These are phyloP conservation scores for Drosophila prostipennis DNA, from an alignment of 2,888 invertebrate species.

Conservation along the genomic window DNA sequence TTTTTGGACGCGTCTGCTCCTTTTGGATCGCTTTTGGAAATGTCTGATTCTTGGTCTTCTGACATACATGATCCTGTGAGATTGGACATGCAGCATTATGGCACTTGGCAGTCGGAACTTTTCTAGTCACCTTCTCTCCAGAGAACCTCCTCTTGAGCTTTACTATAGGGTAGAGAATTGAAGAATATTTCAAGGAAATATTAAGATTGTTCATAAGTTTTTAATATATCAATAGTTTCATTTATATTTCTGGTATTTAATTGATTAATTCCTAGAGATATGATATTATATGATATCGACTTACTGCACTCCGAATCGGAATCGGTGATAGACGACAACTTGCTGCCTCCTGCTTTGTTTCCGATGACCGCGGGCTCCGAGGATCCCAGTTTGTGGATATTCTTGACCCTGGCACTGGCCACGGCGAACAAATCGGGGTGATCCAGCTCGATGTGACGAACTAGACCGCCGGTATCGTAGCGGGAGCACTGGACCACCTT, in stretches of 20 bases:
- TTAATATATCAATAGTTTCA: no score
- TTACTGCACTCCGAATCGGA: no score
- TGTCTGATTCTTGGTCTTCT: not conserved
- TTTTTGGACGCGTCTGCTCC: conserved; percentile 15
- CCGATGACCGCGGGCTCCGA: conserved; percentile 37
- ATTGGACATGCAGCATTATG: no score
- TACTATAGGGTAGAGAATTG: not conserved
- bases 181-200: no score
- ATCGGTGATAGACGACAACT: no score
- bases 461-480: conserved; percentile 67
- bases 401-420: conserved; percentile 42
- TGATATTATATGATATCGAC: no score
- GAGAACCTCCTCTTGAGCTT: not conserved
- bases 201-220: no score
- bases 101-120: not conserved
- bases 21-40: not conserved
- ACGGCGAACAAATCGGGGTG: conserved; percentile 71
- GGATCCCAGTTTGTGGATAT: conserved; percentile 45
- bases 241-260: no score
- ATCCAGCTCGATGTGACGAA: conserved; percentile 72
- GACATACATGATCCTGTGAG: no score
- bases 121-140: not conserved
- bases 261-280: no score
- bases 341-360: no score
- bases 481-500: conserved; percentile 78